These are phyloP conservation scores for Acanthacorydalis orientalis DNA, from an alignment of 2,888 invertebrate genomes.

Conservation along the genomic window DNA sequence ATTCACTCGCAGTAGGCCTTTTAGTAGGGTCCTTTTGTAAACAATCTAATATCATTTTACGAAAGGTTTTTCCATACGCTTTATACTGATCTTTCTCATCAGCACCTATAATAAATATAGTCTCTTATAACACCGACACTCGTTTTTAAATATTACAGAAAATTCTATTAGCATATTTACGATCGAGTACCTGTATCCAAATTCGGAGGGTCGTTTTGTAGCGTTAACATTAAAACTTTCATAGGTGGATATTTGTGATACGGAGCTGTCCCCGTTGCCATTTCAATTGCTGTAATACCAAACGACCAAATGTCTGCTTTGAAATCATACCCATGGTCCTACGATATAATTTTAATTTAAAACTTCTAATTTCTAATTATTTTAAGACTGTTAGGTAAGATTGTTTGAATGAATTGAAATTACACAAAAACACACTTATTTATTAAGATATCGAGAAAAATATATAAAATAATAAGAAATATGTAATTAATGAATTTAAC, in stretches of 20 bases:
- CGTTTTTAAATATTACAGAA: background rate
- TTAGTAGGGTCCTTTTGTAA: constrained; percentile 90
- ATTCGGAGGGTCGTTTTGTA: constrained; percentile 95
- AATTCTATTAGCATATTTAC: background rate
- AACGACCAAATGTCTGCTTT: constrained; percentile 93
- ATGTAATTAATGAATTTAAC: too few relatives aligned
- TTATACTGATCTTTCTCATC: constrained; percentile 98
- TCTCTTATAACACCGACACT: background rate
- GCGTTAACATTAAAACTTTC: constrained; percentile 96
- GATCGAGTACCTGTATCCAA: constrained; percentile 57
- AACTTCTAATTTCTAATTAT: background rate
- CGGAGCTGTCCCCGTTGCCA: constrained; percentile 96
- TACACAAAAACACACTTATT: background rate
- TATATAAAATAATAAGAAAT: background rate
- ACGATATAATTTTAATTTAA: constrained; percentile 13
- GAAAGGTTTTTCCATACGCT: constrained; percentile 90
- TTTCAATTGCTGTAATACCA: constrained; percentile 95
- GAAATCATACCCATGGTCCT: constrained; percentile 95
- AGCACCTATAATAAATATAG: constrained; percentile 41
- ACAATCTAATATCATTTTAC: constrained; percentile 93
- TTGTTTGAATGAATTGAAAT: background rate
- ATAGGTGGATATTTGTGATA: constrained; percentile 98
- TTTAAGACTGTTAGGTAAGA: background rate
- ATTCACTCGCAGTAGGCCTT: constrained; percentile 86
- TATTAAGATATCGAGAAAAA: background rate